Base-by-base conservation (phyloP, 2,113 vertebrate genomes). In the Anhinga rufa region DNA sequence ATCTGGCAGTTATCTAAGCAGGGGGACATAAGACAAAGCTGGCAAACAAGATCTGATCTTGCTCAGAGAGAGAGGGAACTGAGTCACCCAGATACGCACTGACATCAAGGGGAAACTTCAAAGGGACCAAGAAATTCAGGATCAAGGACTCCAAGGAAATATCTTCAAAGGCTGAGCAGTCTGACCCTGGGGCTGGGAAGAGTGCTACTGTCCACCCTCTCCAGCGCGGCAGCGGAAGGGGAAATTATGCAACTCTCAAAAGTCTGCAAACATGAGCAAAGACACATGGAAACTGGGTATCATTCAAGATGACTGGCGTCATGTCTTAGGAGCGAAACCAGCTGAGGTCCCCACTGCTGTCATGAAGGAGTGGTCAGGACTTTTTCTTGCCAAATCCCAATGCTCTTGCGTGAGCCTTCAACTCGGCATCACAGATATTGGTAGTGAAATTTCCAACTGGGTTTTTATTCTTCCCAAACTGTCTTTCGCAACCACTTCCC, bases 81-180 rank as follows among this genome's bases (percentile, higher is more conserved):
- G 92, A 95, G 93, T 97, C 94, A 95, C 68, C 46, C 86, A 88
- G 78, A 91, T 90, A 82, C 9, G 3, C 52, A 57, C 77, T 64
- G 78, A 96, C 95, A 95, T 97, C 92, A 95, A 91, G 93, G 84
- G 82, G 82, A 97, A 92, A 95, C 96, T 92, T 94, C 97, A 97
- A 97, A 97, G 96, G 89, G 62, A 49, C 86, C 46, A 70, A 93
- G 92, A 96, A 97, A 89, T 88, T 82, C 78, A 80, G 89, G 91
- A 93, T 93, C 89, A 71, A 87, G 94, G 75, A 93, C 94, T 95
- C 89, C 87, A 62, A 96, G 87, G 86, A 95, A 96, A 91, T 62
- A 89, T 89, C 96, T 96, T 97, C 95, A 96, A 96, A 97, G 95
- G 66, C 87, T 91, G 91, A 97, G 86, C 91, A 95, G 91, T 92